Conservation (phyloP, 2,797 vertebrate genomes). For the Parauchenoglanis ngamensis region DNA sequence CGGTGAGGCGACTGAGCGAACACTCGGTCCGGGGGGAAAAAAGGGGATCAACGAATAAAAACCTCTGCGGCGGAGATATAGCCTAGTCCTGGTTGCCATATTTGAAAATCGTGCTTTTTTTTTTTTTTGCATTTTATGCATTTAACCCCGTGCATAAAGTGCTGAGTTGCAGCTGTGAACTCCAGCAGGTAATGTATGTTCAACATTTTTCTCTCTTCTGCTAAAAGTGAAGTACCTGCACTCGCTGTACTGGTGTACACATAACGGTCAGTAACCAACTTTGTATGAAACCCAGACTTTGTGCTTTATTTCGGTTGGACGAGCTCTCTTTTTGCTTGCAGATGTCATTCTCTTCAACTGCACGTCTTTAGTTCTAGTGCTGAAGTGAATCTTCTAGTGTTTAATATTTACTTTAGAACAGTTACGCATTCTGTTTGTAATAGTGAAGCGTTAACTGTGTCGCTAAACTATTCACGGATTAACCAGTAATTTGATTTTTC, state of each 20-base stretch:
- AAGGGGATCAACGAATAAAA: constrained; percentile 47
- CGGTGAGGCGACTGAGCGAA: constrained; percentile 1
- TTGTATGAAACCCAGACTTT: not conserved
- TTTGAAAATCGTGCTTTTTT: constrained; percentile 60
- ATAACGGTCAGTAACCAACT: not conserved
- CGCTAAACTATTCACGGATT: constrained; percentile 1
- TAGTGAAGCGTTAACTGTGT: constrained; percentile 19
- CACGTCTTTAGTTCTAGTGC: not conserved
- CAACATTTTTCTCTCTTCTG: constrained; percentile 56
- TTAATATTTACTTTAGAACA: not conserved
- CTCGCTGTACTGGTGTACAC: not conserved
- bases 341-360: constrained; percentile 20
- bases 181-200: constrained; percentile 73
- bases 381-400: not conserved
- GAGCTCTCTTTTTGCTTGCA: constrained; percentile 4
- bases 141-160: constrained; percentile 66
- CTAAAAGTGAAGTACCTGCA: constrained; percentile 24
- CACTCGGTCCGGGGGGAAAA: constrained; percentile 40
- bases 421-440: not conserved
- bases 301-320: not conserved
- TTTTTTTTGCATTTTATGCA: constrained; percentile 52
- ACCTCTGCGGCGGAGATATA: constrained; percentile 49
- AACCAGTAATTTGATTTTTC: constrained; percentile 28
- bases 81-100: constrained; percentile 48
- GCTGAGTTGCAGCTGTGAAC: constrained; percentile 73